A percentile compares a stretch with the other conserved stretches of the same genome.
Conservation (phyloP, 2,888 invertebrate genomes). For the Resseliella maxima region DNA sequence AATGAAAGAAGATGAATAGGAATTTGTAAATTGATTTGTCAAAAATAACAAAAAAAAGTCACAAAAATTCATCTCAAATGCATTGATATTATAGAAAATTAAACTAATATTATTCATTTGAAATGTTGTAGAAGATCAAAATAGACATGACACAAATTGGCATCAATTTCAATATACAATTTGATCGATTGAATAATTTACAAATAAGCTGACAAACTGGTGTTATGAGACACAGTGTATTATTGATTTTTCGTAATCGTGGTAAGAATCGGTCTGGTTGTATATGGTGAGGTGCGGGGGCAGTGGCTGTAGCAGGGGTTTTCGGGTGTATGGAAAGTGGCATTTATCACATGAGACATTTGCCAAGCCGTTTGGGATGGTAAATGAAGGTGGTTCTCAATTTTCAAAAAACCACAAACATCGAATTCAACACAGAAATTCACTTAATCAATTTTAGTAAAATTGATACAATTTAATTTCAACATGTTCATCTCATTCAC, state of each 20-base stretch:
- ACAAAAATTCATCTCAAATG: too few species aligned
- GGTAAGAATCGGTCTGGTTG: too few species aligned
- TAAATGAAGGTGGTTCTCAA: too few species aligned
- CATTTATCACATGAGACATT: background rate
- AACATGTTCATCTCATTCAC: background rate
- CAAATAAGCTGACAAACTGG: background rate
- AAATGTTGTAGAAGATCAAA: background rate
- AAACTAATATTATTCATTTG: too few species aligned
- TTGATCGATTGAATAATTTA: background rate
- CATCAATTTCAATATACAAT: background rate
- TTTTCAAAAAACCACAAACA: conserved; percentile 5
- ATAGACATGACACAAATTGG: background rate
- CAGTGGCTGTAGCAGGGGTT: too few species aligned
- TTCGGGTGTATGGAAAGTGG: too few species aligned
- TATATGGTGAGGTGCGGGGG: too few species aligned
- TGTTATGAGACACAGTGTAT: background rate
- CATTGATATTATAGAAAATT: too few species aligned
- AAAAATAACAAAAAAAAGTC: too few species aligned
- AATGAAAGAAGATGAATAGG: too few species aligned
- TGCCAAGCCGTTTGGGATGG: background rate
- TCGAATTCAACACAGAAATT: background rate
- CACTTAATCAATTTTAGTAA: background rate
- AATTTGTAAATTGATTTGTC: too few species aligned
- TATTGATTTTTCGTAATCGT: too few species aligned
- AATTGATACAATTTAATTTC: conserved; percentile 52